Evolutionary conservation across 2,113 vertebrate genomes (phyloP), one percentile per base, ranked within the genome.

Genomic region (Ardeotis arabs): DNA sequence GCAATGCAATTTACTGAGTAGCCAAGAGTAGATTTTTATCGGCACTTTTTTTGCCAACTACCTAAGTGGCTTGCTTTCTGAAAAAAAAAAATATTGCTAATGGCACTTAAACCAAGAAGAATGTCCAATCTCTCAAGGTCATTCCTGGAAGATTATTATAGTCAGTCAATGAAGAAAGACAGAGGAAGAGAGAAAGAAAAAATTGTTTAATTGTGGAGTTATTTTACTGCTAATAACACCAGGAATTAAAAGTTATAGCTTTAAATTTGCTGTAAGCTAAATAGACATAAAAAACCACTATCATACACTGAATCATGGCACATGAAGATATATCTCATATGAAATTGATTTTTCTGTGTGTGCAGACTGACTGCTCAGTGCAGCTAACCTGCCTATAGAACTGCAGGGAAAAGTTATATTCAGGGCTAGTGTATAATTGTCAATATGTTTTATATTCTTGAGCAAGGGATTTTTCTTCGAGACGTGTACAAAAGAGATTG

Each of bases 1-100:
- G 92, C 91, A 95, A 80, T 97, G 94, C 93, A 98, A 98, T 98
- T 98, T 98, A 98, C 94, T 97, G 97, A 97, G 97, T 98, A 95
- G 92, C 94, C 95, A 98, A 97, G 93, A 97, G 95, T 97, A 98
- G 97, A 98, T 98, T 97, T 98, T 98, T 98, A 98, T 98, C 47
- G 23, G 81, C 68, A 74, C 44, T 78, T 93, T 95, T 96, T 98
- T 95, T 93, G 83, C 95, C 96, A 97, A 95, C 91, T 85, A 95
- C 92, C 85, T 98, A 98, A 98, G 97, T 96, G 92, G 69, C 96
- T 98, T 87, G 58, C 92, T 97, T 98, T 98, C 80, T 94, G 87
- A 90, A 96, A 97, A 98, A 97, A 97, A 97, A 97, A 97, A 97
- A 95, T 91, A 96, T 91, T 97, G 92, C 94, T 98, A 98, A 98